Conservation (phyloP, 2,113 vertebrate species). For the Psilopsiagon aurifrons region DNA sequence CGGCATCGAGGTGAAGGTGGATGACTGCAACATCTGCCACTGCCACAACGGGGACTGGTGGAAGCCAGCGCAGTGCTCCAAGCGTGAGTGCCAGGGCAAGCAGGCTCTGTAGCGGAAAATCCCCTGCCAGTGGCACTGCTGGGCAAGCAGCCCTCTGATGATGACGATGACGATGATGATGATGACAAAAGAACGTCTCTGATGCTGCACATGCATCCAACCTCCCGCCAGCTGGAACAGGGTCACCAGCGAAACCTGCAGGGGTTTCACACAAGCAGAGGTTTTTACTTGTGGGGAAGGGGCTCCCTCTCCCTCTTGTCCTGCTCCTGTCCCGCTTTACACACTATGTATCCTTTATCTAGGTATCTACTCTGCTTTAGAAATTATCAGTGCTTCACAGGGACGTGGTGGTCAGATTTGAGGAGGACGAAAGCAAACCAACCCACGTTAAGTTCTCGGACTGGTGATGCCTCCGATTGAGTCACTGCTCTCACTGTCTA, state of each 20-base stretch:
- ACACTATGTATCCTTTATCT: not conserved
- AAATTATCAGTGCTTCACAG: conserved; percentile 28
- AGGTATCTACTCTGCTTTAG: conserved; percentile 49
- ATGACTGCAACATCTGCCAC: conserved; percentile 99
- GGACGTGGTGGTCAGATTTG: not conserved
- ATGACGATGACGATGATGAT: not conserved
- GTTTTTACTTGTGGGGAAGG: not conserved
- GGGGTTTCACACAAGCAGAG: conserved; percentile 59
- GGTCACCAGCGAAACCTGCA: conserved; percentile 72
- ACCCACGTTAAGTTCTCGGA: not conserved
- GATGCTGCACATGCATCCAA: not conserved
- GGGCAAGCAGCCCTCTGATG: not conserved
- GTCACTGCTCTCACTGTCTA: conserved; percentile 1
- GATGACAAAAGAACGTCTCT: not conserved
- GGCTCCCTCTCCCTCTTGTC: not conserved
- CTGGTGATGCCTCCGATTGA: not conserved
- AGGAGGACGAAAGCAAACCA: not conserved
- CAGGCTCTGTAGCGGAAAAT: conserved; percentile 82
- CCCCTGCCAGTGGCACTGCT: not conserved
- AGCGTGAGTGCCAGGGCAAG: conserved; percentile 96
- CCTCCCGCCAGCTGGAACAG: conserved; percentile 62
- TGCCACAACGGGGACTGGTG: conserved; percentile 99
- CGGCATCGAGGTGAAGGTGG: conserved; percentile 99
- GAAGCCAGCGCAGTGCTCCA: conserved; percentile 97
- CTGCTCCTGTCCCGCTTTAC: conserved; percentile 21